These are phyloP conservation scores for Coracopsis vasa DNA, from an alignment of 2,113 vertebrate species.

Conservation along the genomic window DNA sequence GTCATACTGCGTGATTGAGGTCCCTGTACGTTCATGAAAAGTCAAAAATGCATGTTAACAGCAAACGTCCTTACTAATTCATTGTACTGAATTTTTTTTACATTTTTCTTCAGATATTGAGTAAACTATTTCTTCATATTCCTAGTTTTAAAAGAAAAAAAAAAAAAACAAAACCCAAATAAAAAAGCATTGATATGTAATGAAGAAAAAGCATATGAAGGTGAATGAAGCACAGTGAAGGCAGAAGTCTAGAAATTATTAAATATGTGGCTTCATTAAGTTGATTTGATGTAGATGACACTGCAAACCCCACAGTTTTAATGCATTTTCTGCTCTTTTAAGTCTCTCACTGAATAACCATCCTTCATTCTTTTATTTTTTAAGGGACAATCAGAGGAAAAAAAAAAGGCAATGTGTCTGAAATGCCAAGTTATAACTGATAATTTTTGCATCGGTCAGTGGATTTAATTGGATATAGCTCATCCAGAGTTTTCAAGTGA, in stretches of 20 bases:
- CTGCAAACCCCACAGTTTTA: not conserved
- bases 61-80: not conserved
- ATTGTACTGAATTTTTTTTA: not conserved
- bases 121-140: not conserved
- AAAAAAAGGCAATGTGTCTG: not conserved
- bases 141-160: not conserved
- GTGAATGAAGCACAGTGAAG: not conserved
- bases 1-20: not conserved
- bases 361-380: not conserved
- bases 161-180: no score
- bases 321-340: not conserved
- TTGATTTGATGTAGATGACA: not conserved
- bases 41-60: not conserved
- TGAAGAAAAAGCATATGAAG: not conserved
- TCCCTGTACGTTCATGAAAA: not conserved
- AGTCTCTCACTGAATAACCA: not conserved
- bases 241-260: not conserved
- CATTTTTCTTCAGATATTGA: not conserved
- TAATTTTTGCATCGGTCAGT: not conserved
- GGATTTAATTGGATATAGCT: not conserved
- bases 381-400: not conserved
- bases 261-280: not conserved
- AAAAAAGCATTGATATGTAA: not conserved
- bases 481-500: not conserved
- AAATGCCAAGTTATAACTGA: not conserved